These are phyloP conservation scores for Pseudonaja textilis DNA, from an alignment of 2,113 vertebrate species.

Conservation along the genomic window DNA sequence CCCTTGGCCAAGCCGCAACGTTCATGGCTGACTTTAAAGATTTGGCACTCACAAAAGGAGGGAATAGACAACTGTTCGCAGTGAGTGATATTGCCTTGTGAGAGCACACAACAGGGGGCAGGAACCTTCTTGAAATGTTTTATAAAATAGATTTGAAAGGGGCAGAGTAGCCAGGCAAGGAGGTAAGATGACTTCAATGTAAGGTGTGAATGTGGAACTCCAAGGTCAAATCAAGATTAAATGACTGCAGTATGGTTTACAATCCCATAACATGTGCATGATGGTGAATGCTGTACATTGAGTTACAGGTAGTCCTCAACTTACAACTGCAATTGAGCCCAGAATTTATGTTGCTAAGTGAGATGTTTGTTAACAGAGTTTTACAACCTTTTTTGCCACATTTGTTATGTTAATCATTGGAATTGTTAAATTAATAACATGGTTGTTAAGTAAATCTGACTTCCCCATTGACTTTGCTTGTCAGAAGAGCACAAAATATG, in stretches of 20 bases:
- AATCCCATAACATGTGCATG: neutral
- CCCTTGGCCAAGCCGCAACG: constrained; percentile 22
- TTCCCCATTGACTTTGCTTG: neutral
- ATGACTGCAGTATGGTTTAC: neutral
- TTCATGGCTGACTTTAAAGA: constrained; percentile 51
- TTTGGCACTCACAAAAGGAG: neutral
- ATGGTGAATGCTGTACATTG: neutral
- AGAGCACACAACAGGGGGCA: constrained; percentile 38
- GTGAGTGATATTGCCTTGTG: neutral
- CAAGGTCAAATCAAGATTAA: constrained; percentile 32
- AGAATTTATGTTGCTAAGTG: neutral
- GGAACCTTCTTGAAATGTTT: constrained; percentile 38
- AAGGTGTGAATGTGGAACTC: constrained; percentile 34
- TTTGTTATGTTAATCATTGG: neutral
- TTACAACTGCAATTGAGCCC: neutral
- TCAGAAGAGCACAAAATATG: neutral
- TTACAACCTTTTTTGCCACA: neutral
- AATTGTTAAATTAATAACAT: neutral
- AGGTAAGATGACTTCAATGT: neutral
- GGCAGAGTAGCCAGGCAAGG: neutral
- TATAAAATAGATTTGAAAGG: constrained; percentile 27
- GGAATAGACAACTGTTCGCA: constrained; percentile 28
- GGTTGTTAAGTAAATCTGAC: neutral
- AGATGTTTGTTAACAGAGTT: neutral
- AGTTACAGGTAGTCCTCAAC: neutral